phyloP scores from a whole-genome alignment of 1,140 invertebrate genomes.

The Pogonus chalceus region DNA sequence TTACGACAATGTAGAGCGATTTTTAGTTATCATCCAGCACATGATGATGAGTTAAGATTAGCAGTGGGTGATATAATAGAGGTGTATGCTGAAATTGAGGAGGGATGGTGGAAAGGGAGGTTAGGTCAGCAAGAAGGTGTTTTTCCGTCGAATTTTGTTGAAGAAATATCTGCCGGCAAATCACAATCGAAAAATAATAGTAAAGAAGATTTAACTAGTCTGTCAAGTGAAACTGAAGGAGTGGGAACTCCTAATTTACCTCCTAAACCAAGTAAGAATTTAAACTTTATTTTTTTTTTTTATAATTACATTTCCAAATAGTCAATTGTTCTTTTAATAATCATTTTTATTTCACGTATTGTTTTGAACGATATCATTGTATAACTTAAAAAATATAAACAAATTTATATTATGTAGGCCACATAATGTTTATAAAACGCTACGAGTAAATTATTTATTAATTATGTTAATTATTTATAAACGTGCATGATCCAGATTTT shows the following conservation, averaged over 20 bases:
- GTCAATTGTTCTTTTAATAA: too few relatives aligned
- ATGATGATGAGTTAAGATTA: conserved; percentile 83
- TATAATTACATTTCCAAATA: neutral
- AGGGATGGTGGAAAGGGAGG: conserved; percentile 83
- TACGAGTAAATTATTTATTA: too few relatives aligned
- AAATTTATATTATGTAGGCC: too few relatives aligned
- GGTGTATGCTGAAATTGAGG: conserved; percentile 79
- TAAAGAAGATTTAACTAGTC: conserved; percentile 23
- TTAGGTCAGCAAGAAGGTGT: conserved; percentile 68
- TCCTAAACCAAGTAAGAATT: conserved; percentile 46
- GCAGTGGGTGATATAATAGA: conserved; percentile 79
- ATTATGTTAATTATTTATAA: too few relatives aligned
- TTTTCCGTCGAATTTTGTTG: conserved; percentile 91
- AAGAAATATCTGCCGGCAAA: conserved; percentile 44
- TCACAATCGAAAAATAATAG: conserved; percentile 18
- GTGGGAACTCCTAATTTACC: conserved; percentile 41
- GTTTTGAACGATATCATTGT: too few relatives aligned
- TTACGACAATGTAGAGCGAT: conserved; percentile 67
- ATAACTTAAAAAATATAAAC: too few relatives aligned
- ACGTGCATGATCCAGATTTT: too few relatives aligned
- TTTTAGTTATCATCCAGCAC: conserved; percentile 83
- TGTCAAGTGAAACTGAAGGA: conserved; percentile 17
- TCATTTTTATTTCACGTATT: too few relatives aligned
- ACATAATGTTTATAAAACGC: neutral
- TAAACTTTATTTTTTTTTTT: neutral